phyloP scores from a whole-genome alignment of 2,888 invertebrate genomes.

The Seladonia tumulorum region DNA sequence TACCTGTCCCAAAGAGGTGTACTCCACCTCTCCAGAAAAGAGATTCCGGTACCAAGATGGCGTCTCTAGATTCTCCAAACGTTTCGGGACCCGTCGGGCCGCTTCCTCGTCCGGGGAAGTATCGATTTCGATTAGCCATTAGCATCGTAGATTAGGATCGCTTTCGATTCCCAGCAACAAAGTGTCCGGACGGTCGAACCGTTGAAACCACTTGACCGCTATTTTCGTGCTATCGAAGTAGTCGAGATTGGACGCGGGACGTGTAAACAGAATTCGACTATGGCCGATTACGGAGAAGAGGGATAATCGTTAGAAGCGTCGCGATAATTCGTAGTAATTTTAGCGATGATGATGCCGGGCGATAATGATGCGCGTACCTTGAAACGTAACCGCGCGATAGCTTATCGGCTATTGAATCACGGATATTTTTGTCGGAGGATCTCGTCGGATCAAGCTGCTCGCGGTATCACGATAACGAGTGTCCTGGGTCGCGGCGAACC shows the following conservation, averaged over 20 bases:
- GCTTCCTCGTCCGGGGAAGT: neutral
- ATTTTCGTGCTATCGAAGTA: conserved; percentile 19
- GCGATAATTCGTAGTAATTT: conserved; percentile 71
- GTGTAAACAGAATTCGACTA: conserved; percentile 21
- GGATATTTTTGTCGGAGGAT: conserved; percentile 75
- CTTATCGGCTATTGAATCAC: conserved; percentile 76
- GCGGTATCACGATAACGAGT: conserved; percentile 66
- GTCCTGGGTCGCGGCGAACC: conserved; percentile 9
- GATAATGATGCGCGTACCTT: conserved; percentile 45
- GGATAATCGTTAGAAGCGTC: conserved; percentile 35
- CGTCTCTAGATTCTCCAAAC: neutral
- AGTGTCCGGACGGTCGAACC: neutral
- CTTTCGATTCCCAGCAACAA: neutral
- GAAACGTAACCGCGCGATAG: conserved; percentile 63
- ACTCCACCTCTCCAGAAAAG: too few relatives aligned
- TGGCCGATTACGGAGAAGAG: conserved; percentile 13
- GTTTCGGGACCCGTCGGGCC: neutral
- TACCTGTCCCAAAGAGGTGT: neutral
- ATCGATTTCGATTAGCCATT: neutral
- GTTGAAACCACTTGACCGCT: neutral
- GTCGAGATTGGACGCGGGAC: conserved; percentile 2
- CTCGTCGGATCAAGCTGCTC: conserved; percentile 52
- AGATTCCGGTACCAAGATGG: neutral
- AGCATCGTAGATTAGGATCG: neutral
- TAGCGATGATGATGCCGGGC: conserved; percentile 69